Conservation (phyloP, 2,113 vertebrate genomes). For the Gobius niger region DNA sequence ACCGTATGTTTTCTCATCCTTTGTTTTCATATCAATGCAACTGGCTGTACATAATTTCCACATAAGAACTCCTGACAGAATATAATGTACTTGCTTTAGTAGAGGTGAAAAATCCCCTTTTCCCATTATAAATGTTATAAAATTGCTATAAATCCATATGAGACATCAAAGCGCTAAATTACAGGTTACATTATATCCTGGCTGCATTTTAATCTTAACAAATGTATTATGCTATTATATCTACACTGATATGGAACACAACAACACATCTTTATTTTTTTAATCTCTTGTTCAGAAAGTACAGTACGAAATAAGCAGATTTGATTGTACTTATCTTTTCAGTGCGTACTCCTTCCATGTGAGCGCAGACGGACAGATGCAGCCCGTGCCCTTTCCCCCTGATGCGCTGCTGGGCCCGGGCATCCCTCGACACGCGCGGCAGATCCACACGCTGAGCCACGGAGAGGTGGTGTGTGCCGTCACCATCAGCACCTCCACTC, state of each 20-base stretch:
- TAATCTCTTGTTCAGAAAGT: background rate
- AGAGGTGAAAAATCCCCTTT: background rate
- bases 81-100: background rate
- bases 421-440: slow-evolving; percentile 83
- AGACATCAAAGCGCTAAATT: too few relatives aligned
- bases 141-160: background rate
- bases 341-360: slow-evolving; percentile 87
- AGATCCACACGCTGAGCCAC: slow-evolving; percentile 86
- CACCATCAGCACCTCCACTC: slow-evolving; percentile 89
- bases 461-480: slow-evolving; percentile 91
- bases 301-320: background rate
- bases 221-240: too few relatives aligned
- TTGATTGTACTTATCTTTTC: background rate
- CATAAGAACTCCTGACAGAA: background rate
- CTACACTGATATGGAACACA: too few relatives aligned
- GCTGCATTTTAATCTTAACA: too few relatives aligned
- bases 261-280: too few relatives aligned
- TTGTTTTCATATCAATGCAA: slow-evolving; percentile 23
- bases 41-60: slow-evolving; percentile 4
- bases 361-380: slow-evolving; percentile 91
- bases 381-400: slow-evolving; percentile 86
- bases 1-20: slow-evolving; percentile 76
- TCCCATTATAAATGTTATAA: background rate
- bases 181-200: too few relatives aligned
- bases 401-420: slow-evolving; percentile 83